phyloP scores from a whole-genome alignment of 2,113 vertebrate genomes.

The Amphiprion percula region DNA sequence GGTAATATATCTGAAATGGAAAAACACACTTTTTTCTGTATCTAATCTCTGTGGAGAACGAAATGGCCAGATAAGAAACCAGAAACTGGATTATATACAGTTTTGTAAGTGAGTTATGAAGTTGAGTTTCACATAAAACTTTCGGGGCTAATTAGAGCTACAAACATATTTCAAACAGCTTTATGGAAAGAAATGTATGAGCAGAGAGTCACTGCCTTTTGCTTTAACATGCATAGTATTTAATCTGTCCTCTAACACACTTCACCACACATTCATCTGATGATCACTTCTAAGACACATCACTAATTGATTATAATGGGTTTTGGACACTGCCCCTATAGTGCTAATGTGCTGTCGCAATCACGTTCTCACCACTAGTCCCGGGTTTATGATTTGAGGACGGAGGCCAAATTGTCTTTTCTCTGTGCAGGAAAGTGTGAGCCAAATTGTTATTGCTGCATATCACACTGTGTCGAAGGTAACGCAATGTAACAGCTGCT shows the following conservation, averaged over 20 bases:
- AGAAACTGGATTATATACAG: slow-evolving; percentile 11
- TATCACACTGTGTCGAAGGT: slow-evolving; percentile 5
- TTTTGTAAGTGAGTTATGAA: slow-evolving; percentile 3
- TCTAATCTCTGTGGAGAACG: slow-evolving; percentile 6
- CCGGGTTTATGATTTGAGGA: slow-evolving; percentile 12
- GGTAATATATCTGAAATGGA: background rate
- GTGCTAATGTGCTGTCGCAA: slow-evolving; percentile 44
- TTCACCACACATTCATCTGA: background rate
- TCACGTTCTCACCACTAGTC: slow-evolving; percentile 34
- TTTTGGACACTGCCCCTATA: slow-evolving; percentile 12
- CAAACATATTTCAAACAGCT: background rate
- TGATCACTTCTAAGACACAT: slow-evolving; percentile 24
- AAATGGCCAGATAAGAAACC: slow-evolving; percentile 16
- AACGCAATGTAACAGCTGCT: slow-evolving; percentile 1
- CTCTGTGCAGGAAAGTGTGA: slow-evolving; percentile 15
- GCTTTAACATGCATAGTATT: background rate
- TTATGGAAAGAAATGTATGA: background rate
- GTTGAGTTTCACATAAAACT: slow-evolving; percentile 17
- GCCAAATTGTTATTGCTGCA: background rate
- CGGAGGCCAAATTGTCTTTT: slow-evolving; percentile 35
- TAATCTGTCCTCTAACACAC: background rate
- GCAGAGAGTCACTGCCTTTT: background rate
- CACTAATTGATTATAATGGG: slow-evolving; percentile 38
- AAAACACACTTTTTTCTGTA: background rate
- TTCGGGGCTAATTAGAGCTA: slow-evolving; percentile 22